Conservation (phyloP, 1,140 invertebrate species). For the Anthonomus grandis region DNA sequence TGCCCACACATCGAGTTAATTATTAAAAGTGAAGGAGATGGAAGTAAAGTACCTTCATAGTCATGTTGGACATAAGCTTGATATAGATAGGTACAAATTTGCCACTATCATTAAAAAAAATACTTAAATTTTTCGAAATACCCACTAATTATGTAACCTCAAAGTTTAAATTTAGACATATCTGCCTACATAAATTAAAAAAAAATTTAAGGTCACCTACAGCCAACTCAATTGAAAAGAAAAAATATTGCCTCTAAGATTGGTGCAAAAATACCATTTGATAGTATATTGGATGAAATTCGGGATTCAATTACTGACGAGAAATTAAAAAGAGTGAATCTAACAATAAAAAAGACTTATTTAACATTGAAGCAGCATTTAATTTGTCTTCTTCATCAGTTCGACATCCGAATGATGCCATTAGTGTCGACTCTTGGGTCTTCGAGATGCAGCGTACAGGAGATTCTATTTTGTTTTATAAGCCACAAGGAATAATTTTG, state of each 20-base stretch:
- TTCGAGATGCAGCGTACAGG: constrained; percentile 1
- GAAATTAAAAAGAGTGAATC: constrained; percentile 17
- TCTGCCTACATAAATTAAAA: too few species aligned
- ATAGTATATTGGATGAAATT: constrained; percentile 8
- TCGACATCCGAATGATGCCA: constrained; percentile 7
- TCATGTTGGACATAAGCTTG: constrained; percentile 15
- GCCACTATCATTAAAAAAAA: too few species aligned
- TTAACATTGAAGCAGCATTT: constrained; percentile 18
- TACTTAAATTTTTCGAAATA: too few species aligned
- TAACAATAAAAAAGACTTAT: constrained; percentile 24
- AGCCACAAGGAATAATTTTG: background rate
- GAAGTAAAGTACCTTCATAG: background rate
- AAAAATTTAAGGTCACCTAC: constrained; percentile 13
- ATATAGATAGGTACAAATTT: too few species aligned
- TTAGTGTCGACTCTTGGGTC: constrained; percentile 6
- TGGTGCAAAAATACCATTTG: constrained; percentile 1
- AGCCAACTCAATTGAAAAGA: background rate
- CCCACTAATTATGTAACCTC: too few species aligned
- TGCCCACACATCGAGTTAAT: constrained; percentile 14
- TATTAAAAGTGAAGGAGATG: background rate
- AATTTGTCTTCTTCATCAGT: background rate
- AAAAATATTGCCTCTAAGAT: constrained; percentile 6
- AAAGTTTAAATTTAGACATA: too few species aligned
- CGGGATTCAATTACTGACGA: constrained; percentile 7
- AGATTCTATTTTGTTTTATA: constrained; percentile 1